Evolutionary conservation across 2,113 vertebrate genomes (phyloP), one percentile per base, ranked within the genome.

Genomic region (Crypturellus undulatus): DNA sequence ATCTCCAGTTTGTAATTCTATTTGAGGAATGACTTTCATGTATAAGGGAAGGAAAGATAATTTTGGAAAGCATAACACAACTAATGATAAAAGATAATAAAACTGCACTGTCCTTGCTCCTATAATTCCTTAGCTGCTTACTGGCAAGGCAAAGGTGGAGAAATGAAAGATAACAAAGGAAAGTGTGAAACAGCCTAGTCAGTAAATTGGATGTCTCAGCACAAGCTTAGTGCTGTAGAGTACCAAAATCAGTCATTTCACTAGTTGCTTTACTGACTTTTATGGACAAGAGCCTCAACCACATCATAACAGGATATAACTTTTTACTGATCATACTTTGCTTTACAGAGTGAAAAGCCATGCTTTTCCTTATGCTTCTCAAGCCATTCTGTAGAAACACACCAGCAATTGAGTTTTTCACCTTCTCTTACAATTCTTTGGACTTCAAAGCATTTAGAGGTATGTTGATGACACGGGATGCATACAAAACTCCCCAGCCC

Each of bases 131-230:
- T 40, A 69, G 58, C 25, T 92, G 26, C 83, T 93, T 83, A 28
- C 36, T 70, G 84, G 70, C 70, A 83, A 59, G 0, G 5, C 20
- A 90, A 62, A 77, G 30, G 26, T 9, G 87, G 22, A 52, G 19
- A 90, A 93, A 90, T 64, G 56, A 76, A 89, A 87, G 68, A 71
- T 73, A 94, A 90, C 36, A 43, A 83, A 90, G 19, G 62, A 67
- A 14, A 68, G 49, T 26, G 32, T 70, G 42, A 36, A 93, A 34
- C 56, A 32, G 5, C 71, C 58, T 81, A 88, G 92, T 87, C 80
- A 91, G 72, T 79, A 81, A 90, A 34, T 18, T 73, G 79, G 24
- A 59, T 69, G 15, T 54, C 38, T 95, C 71, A 88, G 51, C 3
- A 1, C 51, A 72, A 92, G 32, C 43, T 87, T 58, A 90, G 42